Evolutionary conservation across 1,140 invertebrate species (phyloP).

Genomic region (Panulirus ornatus): DNA sequence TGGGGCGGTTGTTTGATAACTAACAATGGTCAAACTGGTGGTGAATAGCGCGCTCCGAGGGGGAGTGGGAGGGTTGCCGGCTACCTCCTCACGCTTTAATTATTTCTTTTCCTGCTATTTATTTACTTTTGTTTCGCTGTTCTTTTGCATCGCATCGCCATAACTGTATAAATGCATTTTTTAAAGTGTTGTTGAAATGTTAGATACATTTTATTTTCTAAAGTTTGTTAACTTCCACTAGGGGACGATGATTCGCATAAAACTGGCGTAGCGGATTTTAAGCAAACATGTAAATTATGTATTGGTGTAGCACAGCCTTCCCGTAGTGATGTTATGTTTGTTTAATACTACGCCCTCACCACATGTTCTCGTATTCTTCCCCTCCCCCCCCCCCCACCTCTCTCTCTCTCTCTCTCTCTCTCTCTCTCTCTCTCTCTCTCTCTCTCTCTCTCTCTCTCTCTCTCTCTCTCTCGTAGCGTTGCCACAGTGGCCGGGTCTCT

Average conservation of each 20-base stretch:
- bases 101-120: neutral
- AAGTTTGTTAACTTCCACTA: no score
- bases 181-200: no score
- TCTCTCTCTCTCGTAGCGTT: no score
- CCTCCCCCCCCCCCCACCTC: neutral
- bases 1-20: constrained; percentile 61
- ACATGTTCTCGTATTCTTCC: neutral
- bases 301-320: neutral
- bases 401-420: constrained; percentile 16
- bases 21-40: constrained; percentile 54
- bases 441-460: constrained; percentile 22
- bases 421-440: constrained; percentile 7
- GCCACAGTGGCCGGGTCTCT: no score
- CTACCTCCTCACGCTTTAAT: neutral
- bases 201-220: no score
- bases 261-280: no score
- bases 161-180: no score
- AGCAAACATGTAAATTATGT: neutral
- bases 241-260: no score
- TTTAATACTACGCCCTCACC: constrained; percentile 39
- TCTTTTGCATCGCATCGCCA: no score
- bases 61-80: neutral
- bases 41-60: constrained; percentile 30
- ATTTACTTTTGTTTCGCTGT: constrained; percentile 10
- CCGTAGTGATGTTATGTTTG: constrained; percentile 33